Evolutionary conservation across 2,888 invertebrate genomes (phyloP).

Genomic region (Plebejus argus): DNA sequence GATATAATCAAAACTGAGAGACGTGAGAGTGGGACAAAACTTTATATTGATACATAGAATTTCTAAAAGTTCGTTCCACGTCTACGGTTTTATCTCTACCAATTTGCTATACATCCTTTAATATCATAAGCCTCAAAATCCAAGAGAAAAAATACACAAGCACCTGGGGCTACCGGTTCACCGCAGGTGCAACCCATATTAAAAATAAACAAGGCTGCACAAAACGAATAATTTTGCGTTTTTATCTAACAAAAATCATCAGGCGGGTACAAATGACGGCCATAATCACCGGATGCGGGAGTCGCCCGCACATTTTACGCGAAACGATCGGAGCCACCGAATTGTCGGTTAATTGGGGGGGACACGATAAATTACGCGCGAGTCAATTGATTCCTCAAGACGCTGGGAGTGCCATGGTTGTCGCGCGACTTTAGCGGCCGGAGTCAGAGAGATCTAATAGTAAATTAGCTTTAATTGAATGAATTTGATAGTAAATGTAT

Average conservation of each 20-base stretch:
- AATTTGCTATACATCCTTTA: background rate
- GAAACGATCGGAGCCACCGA: conserved; percentile 80
- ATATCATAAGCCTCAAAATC: background rate
- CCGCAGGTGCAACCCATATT: conserved; percentile 71
- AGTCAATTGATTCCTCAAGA: conserved; percentile 72
- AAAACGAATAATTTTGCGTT: conserved; percentile 61
- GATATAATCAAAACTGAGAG: background rate
- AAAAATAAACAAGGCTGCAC: conserved; percentile 70
- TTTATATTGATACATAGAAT: background rate
- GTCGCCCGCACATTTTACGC: conserved; percentile 77
- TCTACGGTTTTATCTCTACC: background rate
- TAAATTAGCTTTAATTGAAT: too few species aligned
- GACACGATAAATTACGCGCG: conserved; percentile 70
- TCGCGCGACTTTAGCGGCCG: background rate
- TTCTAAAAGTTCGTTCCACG: background rate
- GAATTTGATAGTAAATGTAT: too few species aligned
- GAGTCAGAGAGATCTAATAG: too few species aligned
- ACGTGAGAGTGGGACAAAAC: background rate
- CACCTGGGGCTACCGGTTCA: conserved; percentile 52
- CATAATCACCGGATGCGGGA: conserved; percentile 80
- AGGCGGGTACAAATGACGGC: conserved; percentile 57
- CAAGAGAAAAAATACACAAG: conserved; percentile 47
- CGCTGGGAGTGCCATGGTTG: conserved; percentile 42
- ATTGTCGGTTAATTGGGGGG: conserved; percentile 78
- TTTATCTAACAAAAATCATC: conserved; percentile 77